These are phyloP conservation scores for Oegoconia quadripuncta DNA, from an alignment of 2,888 invertebrate genomes.

Conservation along the genomic window DNA sequence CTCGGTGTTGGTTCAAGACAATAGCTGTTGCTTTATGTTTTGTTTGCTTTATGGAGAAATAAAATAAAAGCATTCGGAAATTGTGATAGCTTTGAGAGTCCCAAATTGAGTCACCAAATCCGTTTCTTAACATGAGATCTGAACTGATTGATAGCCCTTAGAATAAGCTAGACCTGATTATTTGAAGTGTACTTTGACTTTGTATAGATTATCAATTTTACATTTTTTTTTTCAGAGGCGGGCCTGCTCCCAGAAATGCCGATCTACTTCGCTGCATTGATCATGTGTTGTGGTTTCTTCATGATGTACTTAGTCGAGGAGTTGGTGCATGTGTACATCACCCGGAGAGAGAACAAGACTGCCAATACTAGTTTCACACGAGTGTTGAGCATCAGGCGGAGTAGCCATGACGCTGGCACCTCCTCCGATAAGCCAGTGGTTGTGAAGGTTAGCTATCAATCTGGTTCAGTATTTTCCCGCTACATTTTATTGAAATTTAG, in stretches of 20 bases:
- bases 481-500: no score
- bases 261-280: conserved; percentile 83
- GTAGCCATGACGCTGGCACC: conserved; percentile 41
- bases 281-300: conserved; percentile 88
- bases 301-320: conserved; percentile 89
- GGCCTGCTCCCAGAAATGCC: conserved; percentile 74
- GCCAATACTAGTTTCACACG: conserved; percentile 48
- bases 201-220: conserved; percentile 3
- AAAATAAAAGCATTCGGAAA: no score
- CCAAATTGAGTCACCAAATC: no score
- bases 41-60: no score
- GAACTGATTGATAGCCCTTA: no score
- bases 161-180: no score
- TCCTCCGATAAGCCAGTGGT: neutral
- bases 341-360: conserved; percentile 64
- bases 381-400: conserved; percentile 56
- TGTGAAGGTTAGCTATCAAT: neutral
- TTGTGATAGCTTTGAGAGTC: no score
- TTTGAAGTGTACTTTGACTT: no score
- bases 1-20: no score
- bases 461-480: no score
- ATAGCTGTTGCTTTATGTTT: no score
- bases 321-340: conserved; percentile 84
- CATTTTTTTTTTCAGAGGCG: conserved; percentile 39
- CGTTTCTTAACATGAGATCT: no score